A percentile compares a stretch with the other conserved stretches of the same genome.
Evolutionary conservation across 2,113 vertebrate species (phyloP).

Genomic region (Eptesicus fuscus): DNA sequence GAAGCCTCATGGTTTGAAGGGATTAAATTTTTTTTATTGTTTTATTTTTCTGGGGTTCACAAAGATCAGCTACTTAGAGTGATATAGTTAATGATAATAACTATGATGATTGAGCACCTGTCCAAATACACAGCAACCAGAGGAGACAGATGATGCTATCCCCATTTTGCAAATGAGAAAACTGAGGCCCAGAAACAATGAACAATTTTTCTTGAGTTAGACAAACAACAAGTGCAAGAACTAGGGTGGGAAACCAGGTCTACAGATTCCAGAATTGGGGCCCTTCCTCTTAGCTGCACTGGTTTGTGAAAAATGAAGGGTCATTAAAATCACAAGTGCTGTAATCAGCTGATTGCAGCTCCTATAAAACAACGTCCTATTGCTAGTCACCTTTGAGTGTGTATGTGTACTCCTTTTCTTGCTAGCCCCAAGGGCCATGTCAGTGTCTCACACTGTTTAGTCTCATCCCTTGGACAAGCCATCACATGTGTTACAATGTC

Average conservation of each 20-base stretch:
- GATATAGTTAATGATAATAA: background rate
- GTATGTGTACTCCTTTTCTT: background rate
- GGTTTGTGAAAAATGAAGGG: background rate
- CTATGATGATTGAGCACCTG: background rate
- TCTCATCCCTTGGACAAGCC: background rate
- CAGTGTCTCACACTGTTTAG: background rate
- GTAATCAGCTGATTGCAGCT: background rate
- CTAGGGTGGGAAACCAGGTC: background rate
- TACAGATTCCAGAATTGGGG: background rate
- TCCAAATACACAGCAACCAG: background rate
- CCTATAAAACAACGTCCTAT: background rate
- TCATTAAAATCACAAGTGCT: background rate
- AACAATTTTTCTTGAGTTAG: background rate
- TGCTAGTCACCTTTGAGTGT: background rate
- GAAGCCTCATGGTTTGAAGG: background rate
- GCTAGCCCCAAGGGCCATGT: background rate
- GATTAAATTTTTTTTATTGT: background rate
- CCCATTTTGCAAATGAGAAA: slow-evolving; percentile 10
- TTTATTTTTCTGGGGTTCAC: background rate
- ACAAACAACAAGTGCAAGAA: background rate
- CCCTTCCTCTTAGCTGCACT: background rate
- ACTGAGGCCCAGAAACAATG: background rate
- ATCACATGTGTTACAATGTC: background rate
- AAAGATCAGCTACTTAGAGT: background rate
- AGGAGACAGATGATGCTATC: background rate